Evolutionary conservation across 2,888 invertebrate species (phyloP), one percentile per base, ranked within the genome.

Genomic region (Epinotia demarniana): DNA sequence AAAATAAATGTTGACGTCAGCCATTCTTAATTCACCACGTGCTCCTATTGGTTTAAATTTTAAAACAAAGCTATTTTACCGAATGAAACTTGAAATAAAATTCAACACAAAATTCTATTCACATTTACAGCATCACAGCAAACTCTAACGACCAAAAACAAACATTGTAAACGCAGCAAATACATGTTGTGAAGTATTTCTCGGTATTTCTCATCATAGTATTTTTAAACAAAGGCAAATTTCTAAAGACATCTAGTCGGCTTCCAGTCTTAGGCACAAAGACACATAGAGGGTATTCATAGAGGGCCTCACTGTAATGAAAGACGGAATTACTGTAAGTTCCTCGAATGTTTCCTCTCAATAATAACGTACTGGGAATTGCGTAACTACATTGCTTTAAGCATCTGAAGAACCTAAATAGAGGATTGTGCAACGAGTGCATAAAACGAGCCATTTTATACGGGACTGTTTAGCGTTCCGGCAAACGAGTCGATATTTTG

Each of bases 221-320:
- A 39, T 62, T 62, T 71, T 33, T 53, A 62, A 71, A 71, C 71
- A 71, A 69, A 69, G 55, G 46, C 58, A 12, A 46, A 69, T 69
- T 39, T 69, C 58, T 69, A 58, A 60, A 69, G 60, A 60, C 69
- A 69, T 46, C 69, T 69, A 69, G 58, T 46, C 58, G n/a, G 53
- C 68, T 68, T 68, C 57, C 68, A 60, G 58, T 46, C 23, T 68
- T 57, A 57, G 58, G 19, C 68, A 68, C 67, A 69, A 69, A 60
- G 69, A 19, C 58, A n/a, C 69, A 27, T 68, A 58, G 55, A 57
- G 55, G 27, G 33, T 33, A 19, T 8, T n/a, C 69, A 27, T 68
- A 68, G 39, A 57, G 55, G n/a, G 33, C 53, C 39, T n/a, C 53
- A n/a, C 53, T 23, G 43, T 69, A 69, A 60, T 69, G 58, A 69